phyloP scores from a whole-genome alignment of 2,888 invertebrate genomes.

The Aleiodes alternator region DNA sequence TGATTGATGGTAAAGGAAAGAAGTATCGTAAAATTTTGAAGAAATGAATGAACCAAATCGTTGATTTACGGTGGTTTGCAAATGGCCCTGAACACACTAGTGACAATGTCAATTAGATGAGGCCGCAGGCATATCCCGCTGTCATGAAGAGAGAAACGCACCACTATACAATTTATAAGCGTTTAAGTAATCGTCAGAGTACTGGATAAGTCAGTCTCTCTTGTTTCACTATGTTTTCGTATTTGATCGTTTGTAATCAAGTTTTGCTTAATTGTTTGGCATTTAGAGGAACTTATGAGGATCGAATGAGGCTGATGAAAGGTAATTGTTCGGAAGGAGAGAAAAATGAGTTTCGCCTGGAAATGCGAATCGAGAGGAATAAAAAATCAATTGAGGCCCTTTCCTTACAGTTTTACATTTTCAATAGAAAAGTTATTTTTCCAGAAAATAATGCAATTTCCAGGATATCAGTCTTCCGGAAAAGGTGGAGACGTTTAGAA shows the following conservation, averaged over 20 bases:
- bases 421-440: too few species aligned
- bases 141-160: constrained; percentile 46
- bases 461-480: too few species aligned
- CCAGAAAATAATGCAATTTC: too few species aligned
- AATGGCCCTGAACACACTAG: constrained; percentile 64
- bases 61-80: constrained; percentile 43
- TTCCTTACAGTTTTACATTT: too few species aligned
- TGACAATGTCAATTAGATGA: constrained; percentile 70
- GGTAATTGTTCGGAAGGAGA: too few species aligned
- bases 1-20: background rate
- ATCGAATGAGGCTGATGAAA: too few species aligned
- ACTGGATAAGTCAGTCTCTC: constrained; percentile 20
- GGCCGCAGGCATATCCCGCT: constrained; percentile 47
- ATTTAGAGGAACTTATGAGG: too few species aligned
- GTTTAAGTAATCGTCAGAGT: constrained; percentile 57
- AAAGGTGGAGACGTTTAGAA: too few species aligned
- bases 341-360: too few species aligned
- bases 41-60: constrained; percentile 35
- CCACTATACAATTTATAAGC: constrained; percentile 52
- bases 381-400: too few species aligned
- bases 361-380: too few species aligned
- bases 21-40: constrained; percentile 32
- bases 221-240: background rate
- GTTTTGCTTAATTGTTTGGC: too few species aligned
- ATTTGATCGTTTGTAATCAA: background rate